phyloP scores from a whole-genome alignment of 2,888 invertebrate species.

The Rhamnusium bicolor region DNA sequence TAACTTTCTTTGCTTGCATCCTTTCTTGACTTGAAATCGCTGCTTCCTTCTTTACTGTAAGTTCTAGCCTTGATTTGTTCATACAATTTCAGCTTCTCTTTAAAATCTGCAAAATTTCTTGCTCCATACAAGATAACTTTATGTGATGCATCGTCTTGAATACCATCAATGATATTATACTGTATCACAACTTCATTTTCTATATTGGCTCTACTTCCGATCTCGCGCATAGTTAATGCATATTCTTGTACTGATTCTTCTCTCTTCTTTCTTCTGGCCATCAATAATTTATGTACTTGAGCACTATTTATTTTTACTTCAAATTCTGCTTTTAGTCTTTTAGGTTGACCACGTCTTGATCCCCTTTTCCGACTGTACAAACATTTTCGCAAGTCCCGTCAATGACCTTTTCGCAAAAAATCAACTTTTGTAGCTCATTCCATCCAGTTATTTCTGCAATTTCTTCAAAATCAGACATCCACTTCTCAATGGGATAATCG shows the following conservation, averaged over 20 bases:
- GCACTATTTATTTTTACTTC: slow-evolving; percentile 40
- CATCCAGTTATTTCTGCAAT: slow-evolving; percentile 53
- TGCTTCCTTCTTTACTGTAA: background rate
- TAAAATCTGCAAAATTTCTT: slow-evolving; percentile 34
- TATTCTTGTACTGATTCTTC: slow-evolving; percentile 65
- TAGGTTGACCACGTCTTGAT: slow-evolving; percentile 50
- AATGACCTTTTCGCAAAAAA: slow-evolving; percentile 60
- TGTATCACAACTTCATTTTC: slow-evolving; percentile 64
- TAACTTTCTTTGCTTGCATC: background rate
- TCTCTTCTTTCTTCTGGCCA: slow-evolving; percentile 58
- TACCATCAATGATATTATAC: slow-evolving; percentile 33
- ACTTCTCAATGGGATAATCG: slow-evolving; percentile 52
- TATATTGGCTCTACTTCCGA: slow-evolving; percentile 62
- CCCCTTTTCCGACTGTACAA: slow-evolving; percentile 53
- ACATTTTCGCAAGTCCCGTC: slow-evolving; percentile 56
- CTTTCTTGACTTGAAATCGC: background rate
- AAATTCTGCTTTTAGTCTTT: slow-evolving; percentile 44
- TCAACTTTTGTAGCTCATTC: slow-evolving; percentile 58
- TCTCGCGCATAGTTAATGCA: slow-evolving; percentile 64
- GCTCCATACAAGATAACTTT: slow-evolving; percentile 55
- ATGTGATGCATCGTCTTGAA: slow-evolving; percentile 52
- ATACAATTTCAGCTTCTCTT: slow-evolving; percentile 40
- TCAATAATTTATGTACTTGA: slow-evolving; percentile 48
- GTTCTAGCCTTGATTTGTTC: background rate
- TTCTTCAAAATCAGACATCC: slow-evolving; percentile 58